These are phyloP conservation scores for Alfaro cultratus DNA, from an alignment of 2,797 vertebrate species.

Conservation along the genomic window DNA sequence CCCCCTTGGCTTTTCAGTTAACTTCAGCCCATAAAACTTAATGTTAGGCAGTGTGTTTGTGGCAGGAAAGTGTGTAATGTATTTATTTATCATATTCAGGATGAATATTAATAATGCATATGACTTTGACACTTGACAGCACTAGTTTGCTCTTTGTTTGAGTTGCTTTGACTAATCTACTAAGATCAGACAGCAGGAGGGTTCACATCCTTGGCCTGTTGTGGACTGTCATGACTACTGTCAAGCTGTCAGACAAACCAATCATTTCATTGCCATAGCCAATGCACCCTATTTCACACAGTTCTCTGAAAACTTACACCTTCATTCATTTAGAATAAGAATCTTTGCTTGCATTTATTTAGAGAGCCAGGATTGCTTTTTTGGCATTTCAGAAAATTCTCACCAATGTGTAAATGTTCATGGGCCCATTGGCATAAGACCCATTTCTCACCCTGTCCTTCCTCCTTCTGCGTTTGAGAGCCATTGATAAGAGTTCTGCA, in stretches of 20 bases:
- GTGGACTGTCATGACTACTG: conserved; percentile 15
- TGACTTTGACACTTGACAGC: conserved; percentile 25
- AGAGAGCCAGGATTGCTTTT: conserved; percentile 38
- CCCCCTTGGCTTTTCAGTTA: conserved; percentile 25
- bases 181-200: conserved; percentile 7
- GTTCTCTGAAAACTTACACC: not conserved
- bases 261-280: conserved; percentile 22
- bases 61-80: conserved; percentile 12
- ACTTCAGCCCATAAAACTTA: conserved; percentile 29
- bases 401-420: conserved; percentile 70
- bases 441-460: conserved; percentile 45
- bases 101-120: conserved; percentile 41
- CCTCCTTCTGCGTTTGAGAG: conserved; percentile 70
- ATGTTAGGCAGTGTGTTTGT: conserved; percentile 24
- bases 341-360: conserved; percentile 26
- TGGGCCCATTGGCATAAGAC: conserved; percentile 63
- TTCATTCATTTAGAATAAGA: conserved; percentile 53
- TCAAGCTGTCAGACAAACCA: conserved; percentile 15
- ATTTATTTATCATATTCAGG: conserved; percentile 21
- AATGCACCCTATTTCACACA: conserved; percentile 29
- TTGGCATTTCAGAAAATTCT: conserved; percentile 62
- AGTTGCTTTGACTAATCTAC: conserved; percentile 38
- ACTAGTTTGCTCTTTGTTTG: conserved; percentile 40
- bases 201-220: conserved; percentile 22
- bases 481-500: conserved; percentile 81